Base-by-base conservation (phyloP, 2,888 invertebrate genomes). In the Drosophila sordidula region DNA sequence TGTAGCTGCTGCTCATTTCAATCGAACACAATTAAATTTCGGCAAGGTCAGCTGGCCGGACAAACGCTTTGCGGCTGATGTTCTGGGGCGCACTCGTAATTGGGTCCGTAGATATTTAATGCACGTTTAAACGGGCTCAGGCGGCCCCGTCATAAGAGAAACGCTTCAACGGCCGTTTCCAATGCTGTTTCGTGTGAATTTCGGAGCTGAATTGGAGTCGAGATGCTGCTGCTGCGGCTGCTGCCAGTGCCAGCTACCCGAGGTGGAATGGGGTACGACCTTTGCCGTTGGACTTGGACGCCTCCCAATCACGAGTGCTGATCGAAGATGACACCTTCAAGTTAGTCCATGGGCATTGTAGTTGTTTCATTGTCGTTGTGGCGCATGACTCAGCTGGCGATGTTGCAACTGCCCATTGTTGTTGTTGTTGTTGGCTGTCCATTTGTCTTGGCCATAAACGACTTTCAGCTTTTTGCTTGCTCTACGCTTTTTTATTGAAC, bases 261-360 rank as follows among this genome's bases (percentile, higher is more conserved):
- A 52, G 65, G 38, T 64, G 71, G 39, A 52, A 57, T 52, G 34
- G 12, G 22, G 46, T 14, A 39, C 39, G 70, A 70, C 71, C 77
- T 80, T 77, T 65, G 55, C 22, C 25, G 44, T 26, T 59, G 50
- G 70, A 39, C 51, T 41, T 32, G 32, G 64, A 57, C 70, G 71
- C 72, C 73, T 65, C 54, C 54, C 76, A 71, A 80, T 70, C 81
- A 80, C 78, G 85, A 78, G 55, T 61, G 71, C 68, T 74, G 70
- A 63, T 71, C 62, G 70, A 69, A 82, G 80, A 81, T 83, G 87
- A 86, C 86, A 86, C 83, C 82, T 74, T 55, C 57, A 51, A 51
- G 46, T 67, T 72, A 52, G 49, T 51, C 61, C 55, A 5, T 16
- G 39, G 34, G 49, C 34, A 49, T 70, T 56, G 66, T 11, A 41